Evolutionary conservation across 2,888 invertebrate species (phyloP).

Genomic region (Synanthedon tipuliformis): DNA sequence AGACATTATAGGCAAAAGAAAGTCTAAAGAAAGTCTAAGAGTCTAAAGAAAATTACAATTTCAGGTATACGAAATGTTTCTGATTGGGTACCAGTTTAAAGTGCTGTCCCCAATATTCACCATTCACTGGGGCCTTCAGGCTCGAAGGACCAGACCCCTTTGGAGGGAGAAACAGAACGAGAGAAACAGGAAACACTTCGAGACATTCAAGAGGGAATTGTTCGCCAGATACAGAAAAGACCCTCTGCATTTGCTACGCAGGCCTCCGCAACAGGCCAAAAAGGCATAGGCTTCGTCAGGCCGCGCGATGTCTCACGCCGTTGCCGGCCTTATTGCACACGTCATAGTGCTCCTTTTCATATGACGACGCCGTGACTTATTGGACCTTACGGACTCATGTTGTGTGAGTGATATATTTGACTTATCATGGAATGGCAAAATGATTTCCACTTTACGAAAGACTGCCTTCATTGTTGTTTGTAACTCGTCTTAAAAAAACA

Average conservation of each 20-base stretch:
- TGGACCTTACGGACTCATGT: too few species aligned
- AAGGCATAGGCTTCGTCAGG: slow-evolving; percentile 64
- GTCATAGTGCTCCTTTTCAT: background rate
- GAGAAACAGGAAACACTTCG: slow-evolving; percentile 83
- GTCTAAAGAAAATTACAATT: slow-evolving; percentile 11
- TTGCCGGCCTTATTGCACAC: background rate
- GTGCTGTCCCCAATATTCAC: slow-evolving; percentile 91
- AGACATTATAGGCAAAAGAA: too few species aligned
- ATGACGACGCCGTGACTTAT: background rate
- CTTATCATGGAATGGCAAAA: too few species aligned
- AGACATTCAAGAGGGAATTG: slow-evolving; percentile 85
- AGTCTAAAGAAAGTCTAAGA: too few species aligned
- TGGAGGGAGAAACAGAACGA: slow-evolving; percentile 91
- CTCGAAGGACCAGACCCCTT: slow-evolving; percentile 79
- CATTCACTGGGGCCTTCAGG: slow-evolving; percentile 90
- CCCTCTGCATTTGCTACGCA: slow-evolving; percentile 61
- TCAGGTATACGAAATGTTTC: slow-evolving; percentile 93
- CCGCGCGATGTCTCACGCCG: slow-evolving; percentile 21
- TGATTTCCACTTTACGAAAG: too few species aligned
- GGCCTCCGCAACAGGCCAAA: slow-evolving; percentile 39
- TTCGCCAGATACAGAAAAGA: slow-evolving; percentile 78
- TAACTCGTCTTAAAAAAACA: too few species aligned
- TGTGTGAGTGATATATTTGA: too few species aligned
- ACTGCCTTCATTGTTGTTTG: too few species aligned
- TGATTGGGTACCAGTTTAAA: slow-evolving; percentile 88